These are phyloP conservation scores for Drosophila pseudoobscura DNA, from an alignment of 1,140 invertebrate species.

Conservation along the genomic window DNA sequence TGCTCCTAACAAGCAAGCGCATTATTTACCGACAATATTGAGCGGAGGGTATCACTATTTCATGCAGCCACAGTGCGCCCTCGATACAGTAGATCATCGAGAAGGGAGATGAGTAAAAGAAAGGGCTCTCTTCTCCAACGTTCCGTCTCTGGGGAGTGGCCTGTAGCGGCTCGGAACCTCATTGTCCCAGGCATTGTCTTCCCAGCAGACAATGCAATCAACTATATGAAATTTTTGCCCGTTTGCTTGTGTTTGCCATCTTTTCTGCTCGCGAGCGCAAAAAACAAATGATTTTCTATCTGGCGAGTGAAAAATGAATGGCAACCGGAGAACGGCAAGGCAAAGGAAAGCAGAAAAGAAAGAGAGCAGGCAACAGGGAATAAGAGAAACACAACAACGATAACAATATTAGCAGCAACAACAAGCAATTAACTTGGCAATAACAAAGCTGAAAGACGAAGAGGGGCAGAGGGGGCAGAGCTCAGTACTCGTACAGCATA, in stretches of 20 bases:
- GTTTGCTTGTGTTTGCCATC: slow-evolving; percentile 36
- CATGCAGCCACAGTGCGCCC: background rate
- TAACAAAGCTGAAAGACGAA: slow-evolving; percentile 18
- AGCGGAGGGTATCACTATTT: slow-evolving; percentile 44
- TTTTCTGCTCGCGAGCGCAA: slow-evolving; percentile 4
- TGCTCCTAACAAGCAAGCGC: slow-evolving; percentile 34
- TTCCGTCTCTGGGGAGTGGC: background rate
- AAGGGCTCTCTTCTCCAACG: background rate
- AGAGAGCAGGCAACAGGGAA: slow-evolving; percentile 3
- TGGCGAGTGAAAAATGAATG: slow-evolving; percentile 50
- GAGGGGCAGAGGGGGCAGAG: background rate
- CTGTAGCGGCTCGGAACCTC: no score
- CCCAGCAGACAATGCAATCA: slow-evolving; percentile 56
- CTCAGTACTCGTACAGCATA: slow-evolving; percentile 3
- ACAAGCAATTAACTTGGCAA: slow-evolving; percentile 55
- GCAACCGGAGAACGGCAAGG: background rate
- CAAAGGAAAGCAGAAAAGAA: slow-evolving; percentile 12
- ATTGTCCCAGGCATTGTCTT: slow-evolving; percentile 17
- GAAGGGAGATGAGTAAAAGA: no score
- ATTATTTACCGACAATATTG: slow-evolving; percentile 59
- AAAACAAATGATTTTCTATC: slow-evolving; percentile 53
- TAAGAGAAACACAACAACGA: slow-evolving; percentile 13
- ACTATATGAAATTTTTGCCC: slow-evolving; percentile 59
- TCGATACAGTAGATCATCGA: no score
- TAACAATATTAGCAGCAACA: slow-evolving; percentile 21